Percentiles rank a stretch among this genome's conserved stretches.
These are phyloP conservation scores for Muscicapa adusta DNA, from an alignment of 2,113 vertebrate genomes.

Conservation along the genomic window DNA sequence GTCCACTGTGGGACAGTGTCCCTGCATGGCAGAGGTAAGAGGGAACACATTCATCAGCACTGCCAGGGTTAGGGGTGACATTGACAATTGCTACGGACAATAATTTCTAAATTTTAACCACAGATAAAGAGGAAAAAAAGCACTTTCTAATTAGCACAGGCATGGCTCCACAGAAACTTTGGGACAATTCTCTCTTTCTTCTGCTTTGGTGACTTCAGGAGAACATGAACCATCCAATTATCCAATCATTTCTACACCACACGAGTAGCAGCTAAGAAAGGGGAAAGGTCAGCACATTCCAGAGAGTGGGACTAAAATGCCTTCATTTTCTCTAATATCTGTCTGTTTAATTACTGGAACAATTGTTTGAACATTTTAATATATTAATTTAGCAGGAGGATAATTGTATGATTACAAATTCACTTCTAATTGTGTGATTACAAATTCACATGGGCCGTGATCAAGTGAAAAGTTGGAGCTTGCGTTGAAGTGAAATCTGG, in stretches of 20 bases:
- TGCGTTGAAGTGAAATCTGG: not conserved
- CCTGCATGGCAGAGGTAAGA: not conserved
- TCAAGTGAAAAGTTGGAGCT: not conserved
- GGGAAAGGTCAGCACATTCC: conserved; percentile 66
- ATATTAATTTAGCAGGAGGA: conserved; percentile 61
- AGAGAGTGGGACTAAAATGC: conserved; percentile 37
- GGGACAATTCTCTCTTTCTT: not conserved
- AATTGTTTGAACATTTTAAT: conserved; percentile 70
- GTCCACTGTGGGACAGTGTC: not conserved
- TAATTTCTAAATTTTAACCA: not conserved
- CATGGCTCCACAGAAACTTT: not conserved
- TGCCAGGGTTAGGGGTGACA: not conserved
- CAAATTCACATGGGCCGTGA: conserved; percentile 2
- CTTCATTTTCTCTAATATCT: conserved; percentile 56
- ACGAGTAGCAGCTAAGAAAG: conserved; percentile 35
- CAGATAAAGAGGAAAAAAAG: not conserved
- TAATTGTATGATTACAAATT: conserved; percentile 57
- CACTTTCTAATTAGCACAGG: not conserved
- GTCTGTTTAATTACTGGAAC: conserved; percentile 70
- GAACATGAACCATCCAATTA: conserved; percentile 65
- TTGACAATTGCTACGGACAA: not conserved
- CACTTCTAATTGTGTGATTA: not conserved
- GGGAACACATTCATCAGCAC: not conserved
- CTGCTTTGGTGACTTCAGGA: conserved; percentile 36
- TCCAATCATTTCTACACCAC: conserved; percentile 45